Percentiles rank a stretch among this genome's conserved stretches.
These are phyloP conservation scores for Sciaenops ocellatus DNA, from an alignment of 2,797 vertebrate species.

Conservation along the genomic window DNA sequence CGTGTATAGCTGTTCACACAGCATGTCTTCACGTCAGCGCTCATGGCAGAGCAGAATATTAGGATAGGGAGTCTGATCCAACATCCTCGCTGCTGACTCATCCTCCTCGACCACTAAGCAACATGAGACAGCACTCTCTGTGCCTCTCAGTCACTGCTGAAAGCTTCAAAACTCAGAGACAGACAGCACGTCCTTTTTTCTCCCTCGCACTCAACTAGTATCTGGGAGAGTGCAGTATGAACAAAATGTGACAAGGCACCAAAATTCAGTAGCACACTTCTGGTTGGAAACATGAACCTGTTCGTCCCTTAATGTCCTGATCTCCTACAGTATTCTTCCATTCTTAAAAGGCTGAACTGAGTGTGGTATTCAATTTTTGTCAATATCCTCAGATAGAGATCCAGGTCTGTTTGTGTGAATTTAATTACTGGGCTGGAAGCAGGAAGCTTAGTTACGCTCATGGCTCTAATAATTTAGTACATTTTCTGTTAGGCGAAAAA, in stretches of 20 bases:
- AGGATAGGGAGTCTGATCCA: conserved; percentile 39
- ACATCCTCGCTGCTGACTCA: conserved; percentile 61
- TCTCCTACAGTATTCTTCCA: neutral
- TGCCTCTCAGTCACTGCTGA: conserved; percentile 52
- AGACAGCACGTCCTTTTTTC: conserved; percentile 38
- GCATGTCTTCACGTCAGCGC: conserved; percentile 15
- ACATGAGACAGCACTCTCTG: conserved; percentile 58
- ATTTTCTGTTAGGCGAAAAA: conserved; percentile 54
- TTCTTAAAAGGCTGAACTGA: conserved; percentile 35
- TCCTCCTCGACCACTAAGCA: conserved; percentile 39
- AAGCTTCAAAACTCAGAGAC: conserved; percentile 51
- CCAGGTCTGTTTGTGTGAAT: conserved; percentile 65
- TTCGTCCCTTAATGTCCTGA: neutral
- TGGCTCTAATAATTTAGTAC: conserved; percentile 56
- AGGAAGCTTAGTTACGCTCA: conserved; percentile 59
- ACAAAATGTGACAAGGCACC: conserved; percentile 34
- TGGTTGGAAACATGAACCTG: conserved; percentile 9
- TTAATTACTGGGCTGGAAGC: conserved; percentile 56
- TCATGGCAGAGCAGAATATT: conserved; percentile 41
- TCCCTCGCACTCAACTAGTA: conserved; percentile 19
- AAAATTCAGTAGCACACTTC: neutral
- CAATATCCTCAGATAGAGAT: conserved; percentile 42
- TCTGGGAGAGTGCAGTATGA: neutral
- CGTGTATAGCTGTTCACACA: neutral
- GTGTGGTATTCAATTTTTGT: conserved; percentile 19